These are phyloP conservation scores for Ptychodera flava DNA, from an alignment of 35 echinoderm and acorn worm genomes.

Conservation along the genomic window DNA sequence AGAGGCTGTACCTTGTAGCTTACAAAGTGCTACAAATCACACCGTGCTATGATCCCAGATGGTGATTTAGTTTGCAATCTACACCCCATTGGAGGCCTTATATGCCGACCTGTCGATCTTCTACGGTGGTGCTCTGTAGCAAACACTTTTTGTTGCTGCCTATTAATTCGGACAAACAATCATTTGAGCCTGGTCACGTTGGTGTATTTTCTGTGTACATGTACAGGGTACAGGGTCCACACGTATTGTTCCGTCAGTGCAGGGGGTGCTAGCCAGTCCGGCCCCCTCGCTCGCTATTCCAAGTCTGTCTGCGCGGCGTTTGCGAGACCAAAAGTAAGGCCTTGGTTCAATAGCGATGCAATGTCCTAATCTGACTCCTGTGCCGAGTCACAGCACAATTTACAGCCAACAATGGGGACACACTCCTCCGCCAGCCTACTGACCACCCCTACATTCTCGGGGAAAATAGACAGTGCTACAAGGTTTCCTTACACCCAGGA, in stretches of 20 bases:
- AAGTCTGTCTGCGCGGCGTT: too few species aligned
- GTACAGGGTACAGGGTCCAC: too few species aligned
- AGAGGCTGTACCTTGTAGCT: neutral
- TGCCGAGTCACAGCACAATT: neutral
- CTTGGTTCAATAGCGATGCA: neutral
- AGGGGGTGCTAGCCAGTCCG: neutral
- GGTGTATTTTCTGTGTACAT: neutral
- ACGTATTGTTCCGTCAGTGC: neutral
- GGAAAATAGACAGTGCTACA: neutral
- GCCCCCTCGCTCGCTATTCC: too few species aligned
- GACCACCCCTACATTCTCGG: neutral
- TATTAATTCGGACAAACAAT: neutral
- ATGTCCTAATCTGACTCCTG: neutral
- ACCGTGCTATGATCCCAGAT: neutral
- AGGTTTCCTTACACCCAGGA: too few species aligned
- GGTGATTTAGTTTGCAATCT: neutral
- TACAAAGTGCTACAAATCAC: neutral
- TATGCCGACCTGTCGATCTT: neutral
- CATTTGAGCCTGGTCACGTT: neutral
- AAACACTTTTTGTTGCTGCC: neutral
- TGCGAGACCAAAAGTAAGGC: too few species aligned
- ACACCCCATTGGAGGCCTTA: neutral
- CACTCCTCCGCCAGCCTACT: neutral
- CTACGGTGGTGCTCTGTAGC: neutral
- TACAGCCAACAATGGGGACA: neutral